Evolutionary conservation across 2,113 vertebrate genomes (phyloP).

Genomic region (Australoheros scitulus): DNA sequence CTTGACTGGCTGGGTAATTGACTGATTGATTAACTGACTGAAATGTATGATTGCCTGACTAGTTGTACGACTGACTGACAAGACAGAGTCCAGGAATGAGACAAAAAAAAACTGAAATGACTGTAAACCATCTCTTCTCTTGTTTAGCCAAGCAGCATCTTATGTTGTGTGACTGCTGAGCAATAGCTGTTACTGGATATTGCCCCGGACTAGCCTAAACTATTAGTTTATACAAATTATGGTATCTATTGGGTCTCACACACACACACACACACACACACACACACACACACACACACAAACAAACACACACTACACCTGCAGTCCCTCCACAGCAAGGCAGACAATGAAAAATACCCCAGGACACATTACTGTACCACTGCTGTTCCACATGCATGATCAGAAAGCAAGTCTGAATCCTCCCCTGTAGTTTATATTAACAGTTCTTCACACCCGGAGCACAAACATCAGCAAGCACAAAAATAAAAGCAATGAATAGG

Average conservation of each 20-base stretch:
- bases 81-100: not conserved
- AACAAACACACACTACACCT: constrained; percentile 17
- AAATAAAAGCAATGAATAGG: constrained; percentile 3
- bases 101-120: constrained; percentile 16
- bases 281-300: not conserved
- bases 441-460: constrained; percentile 20
- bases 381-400: not conserved
- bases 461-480: constrained; percentile 26
- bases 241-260: constrained; percentile 14
- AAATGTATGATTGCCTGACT: constrained; percentile 34
- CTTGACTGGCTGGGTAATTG: constrained; percentile 32
- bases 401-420: not conserved
- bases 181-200: not conserved
- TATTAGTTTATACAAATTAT: constrained; percentile 52
- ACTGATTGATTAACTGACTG: constrained; percentile 38
- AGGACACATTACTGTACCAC: not conserved
- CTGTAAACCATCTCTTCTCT: not conserved
- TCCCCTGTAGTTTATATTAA: not conserved
- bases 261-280: constrained; percentile 4
- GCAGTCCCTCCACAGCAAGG: constrained; percentile 33
- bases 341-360: constrained; percentile 55
- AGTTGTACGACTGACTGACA: constrained; percentile 14
- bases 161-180: not conserved
- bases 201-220: constrained; percentile 9
- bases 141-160: constrained; percentile 1